Evolutionary conservation across 2,888 invertebrate species (phyloP), one percentile per base, ranked within the genome.

Genomic region (Drosophila picticornis): DNA sequence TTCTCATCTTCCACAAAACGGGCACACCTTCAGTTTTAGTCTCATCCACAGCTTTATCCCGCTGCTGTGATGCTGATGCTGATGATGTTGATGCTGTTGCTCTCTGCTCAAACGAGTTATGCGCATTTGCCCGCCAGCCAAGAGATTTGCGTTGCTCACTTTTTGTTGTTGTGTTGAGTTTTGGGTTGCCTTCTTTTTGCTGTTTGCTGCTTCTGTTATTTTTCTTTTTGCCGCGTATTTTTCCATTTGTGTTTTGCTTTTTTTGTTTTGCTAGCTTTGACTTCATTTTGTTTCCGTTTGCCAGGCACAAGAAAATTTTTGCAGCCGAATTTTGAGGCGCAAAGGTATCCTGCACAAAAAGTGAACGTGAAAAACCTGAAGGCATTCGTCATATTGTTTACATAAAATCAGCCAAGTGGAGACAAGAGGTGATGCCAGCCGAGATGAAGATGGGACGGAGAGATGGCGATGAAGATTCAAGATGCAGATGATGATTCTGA

Each of bases 301-400:
- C 40, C 73, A 52, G 36, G 63, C 80, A 22, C 11, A 50, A 50
- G 69, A 55, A 67, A 51, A 38, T 3, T 34, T 59, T 52, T 48
- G 36, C 64, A 55, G 66, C 51, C 58, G 55, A 76, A 79, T 55
- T 73, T 70, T 27, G 59, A n/a, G 63, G 76, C 72, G 52, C 73
- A 36, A 56, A 79, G 72, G 87, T 80, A 74, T 73, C 52, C 76
- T 27, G 52, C 43, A 62, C 52, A 60, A 51, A 46, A 46, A 46
- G 46, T 46, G 56, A 27, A 70, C 27, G 59, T 38, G 63, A 58
- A 67, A 77, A 81, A 75, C 77, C 89, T 83, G 76, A 75, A 81
- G 86, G 89, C 89, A 84, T 84, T 67, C 87, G 72, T 84, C 84
- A 84, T 81, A 87, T 77, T 87, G 89, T 87, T 87, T 86, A 86